Evolutionary conservation across 2,888 invertebrate genomes (phyloP), one percentile per base, ranked within the genome.

Genomic region (Cinara cedri): DNA sequence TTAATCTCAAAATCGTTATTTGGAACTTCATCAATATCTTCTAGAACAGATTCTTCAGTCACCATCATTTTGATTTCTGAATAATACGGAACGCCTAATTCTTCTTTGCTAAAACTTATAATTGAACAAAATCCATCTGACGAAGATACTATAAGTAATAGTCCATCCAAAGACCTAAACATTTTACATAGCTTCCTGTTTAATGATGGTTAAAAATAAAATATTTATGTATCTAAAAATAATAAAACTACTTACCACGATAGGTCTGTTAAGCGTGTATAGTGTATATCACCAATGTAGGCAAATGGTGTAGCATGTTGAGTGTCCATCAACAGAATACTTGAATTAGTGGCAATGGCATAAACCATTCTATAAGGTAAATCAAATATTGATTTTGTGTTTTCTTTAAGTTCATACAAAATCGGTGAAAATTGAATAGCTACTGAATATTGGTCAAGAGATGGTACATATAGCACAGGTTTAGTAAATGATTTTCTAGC

Each of bases 71-170:
- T 26, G 4, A 44, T 51, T 16, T 54, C 11, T 21, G 55, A 42
- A 1, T 51, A 57, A 55, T 71, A 82, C 3, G 84, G 81, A 68
- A 85, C 84, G 54, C 95, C 95, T 16, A 95, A 86, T 87, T 95
- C 95, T 16, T 88, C 89, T 10, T 89, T 86, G 49, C 89, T 88
- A 86, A 96, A 95, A n/a, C 91, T 90, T 26, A 95, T 88, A 72
- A 96, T 87, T 0, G 95, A 93, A 85, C 95, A 95, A 85, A 93
- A 97, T 1, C 96, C 96, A 87, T 97, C 96, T 0, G 94, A 93
- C 16, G 96, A 96, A 3, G 95, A 93, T 0, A 92, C 91, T 9
- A 93, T 88, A 81, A 96, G 86, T 75, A 92, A 86, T 81, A 87
- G 87, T 1, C 95, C 96, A 87, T 96, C 93, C 14, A 88, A 86